Percentiles rank a stretch among this genome's conserved stretches.
Conservation (phyloP, 2,888 invertebrate species). For the Cantharis flavilabris region DNA sequence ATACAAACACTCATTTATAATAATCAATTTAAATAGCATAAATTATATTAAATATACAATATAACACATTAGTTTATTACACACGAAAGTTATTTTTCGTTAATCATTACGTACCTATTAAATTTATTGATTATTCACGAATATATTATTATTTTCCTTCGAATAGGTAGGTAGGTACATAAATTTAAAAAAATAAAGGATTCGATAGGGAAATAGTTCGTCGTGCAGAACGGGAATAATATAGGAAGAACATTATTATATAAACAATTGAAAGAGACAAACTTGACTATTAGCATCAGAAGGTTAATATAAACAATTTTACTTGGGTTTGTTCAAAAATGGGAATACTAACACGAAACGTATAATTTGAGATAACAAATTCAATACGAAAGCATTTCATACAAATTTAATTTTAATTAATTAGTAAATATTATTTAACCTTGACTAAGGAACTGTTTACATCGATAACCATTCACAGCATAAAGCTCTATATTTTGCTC, state of each 20-base stretch:
- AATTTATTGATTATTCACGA: not conserved
- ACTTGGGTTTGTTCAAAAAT: not conserved
- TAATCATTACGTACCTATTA: not conserved
- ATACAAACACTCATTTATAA: not conserved
- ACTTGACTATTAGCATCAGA: not conserved
- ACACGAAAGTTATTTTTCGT: not conserved
- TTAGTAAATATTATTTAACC: slow-evolving; percentile 26
- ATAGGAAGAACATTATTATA: not conserved
- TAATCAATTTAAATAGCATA: not conserved
- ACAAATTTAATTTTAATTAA: slow-evolving; percentile 20
- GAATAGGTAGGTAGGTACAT: not conserved
- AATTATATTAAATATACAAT: not conserved
- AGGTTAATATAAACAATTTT: not conserved
- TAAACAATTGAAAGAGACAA: not conserved
- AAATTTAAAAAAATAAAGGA: no score
- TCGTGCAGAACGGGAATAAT: not conserved
- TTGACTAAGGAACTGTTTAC: slow-evolving; percentile 27
- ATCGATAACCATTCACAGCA: slow-evolving; percentile 16
- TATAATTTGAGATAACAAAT: not conserved
- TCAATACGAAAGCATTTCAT: not conserved
- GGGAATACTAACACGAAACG: not conserved
- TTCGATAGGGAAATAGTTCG: no score
- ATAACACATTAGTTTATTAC: not conserved
- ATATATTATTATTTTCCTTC: not conserved
- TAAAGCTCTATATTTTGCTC: slow-evolving; percentile 14